Evolutionary conservation across 1,140 invertebrate genomes (phyloP), one percentile per base, ranked within the genome.

Genomic region (Caenorhabditis remanei): DNA sequence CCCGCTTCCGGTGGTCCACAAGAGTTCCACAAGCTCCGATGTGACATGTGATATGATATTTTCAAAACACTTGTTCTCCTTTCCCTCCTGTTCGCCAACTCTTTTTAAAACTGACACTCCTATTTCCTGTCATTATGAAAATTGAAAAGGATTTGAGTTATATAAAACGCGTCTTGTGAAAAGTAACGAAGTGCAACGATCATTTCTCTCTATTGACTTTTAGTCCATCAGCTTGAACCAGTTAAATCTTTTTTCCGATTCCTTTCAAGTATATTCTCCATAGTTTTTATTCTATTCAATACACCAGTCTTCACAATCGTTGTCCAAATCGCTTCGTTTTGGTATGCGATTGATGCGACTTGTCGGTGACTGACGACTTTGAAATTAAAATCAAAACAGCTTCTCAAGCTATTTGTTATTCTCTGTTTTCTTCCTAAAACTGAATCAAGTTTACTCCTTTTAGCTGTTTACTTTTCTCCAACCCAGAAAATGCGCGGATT

Each of bases 301-400:
- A 46, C 65, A 71, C 65, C 40, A 32, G 40, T 43, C 71, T 53
- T 50, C 71, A 79, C 71, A 50, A 79, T 79, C 19, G 71, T 50
- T 79, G 71, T 79, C 71, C 71, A 24, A 48, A 79, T 79, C 71
- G 71, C 46, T 46, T 79, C 21, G 40, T 19, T 50, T 79, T 79
- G 71, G 71, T 79, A 79, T 79, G 71, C 71, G 71, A 79, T 53
- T 79, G 46, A 79, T 79, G 43, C 71, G 71, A 79, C 43, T 79
- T 50, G n/a, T 79, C 71, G 46, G 71, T 79, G 71, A 79, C 46
- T 53, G 71, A 50, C 46, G 71, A 32, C 7, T 40, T 46, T 71
- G 46, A 79, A 79, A 79, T 79, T 79, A 32, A 50, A 79, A 79
- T 79, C 43, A 79, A 79, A 21, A n/a, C 65, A 71, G 65, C 40